Evolutionary conservation across 1,140 invertebrate genomes (phyloP).

Genomic region (Bombus pyrosoma): DNA sequence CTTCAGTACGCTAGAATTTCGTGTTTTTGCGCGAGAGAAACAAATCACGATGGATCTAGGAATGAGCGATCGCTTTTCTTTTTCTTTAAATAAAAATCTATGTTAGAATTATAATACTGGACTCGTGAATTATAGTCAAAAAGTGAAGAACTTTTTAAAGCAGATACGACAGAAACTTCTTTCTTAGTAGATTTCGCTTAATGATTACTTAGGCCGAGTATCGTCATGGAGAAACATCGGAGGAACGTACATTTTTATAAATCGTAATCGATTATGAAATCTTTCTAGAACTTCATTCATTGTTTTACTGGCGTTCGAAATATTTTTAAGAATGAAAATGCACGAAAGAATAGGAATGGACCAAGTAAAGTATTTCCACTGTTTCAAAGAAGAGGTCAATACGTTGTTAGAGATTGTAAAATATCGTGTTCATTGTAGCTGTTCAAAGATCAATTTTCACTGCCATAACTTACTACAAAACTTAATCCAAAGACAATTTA

Average conservation of each 20-base stretch:
- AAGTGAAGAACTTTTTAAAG: background rate
- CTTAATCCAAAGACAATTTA: background rate
- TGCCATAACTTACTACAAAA: background rate
- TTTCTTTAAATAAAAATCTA: background rate
- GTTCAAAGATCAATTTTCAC: background rate
- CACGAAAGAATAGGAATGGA: background rate
- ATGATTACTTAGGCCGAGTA: conserved; percentile 23
- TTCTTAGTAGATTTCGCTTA: background rate
- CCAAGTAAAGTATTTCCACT: background rate
- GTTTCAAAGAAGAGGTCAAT: background rate
- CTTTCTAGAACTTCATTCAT: background rate
- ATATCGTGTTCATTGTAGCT: background rate
- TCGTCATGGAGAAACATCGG: background rate
- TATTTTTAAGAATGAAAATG: background rate
- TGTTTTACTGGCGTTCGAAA: background rate
- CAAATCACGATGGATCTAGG: background rate
- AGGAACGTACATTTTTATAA: background rate
- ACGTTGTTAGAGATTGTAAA: background rate
- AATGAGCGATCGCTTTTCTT: conserved; percentile 22
- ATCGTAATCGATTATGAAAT: background rate
- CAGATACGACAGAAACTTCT: background rate
- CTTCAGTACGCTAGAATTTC: conserved; percentile 9
- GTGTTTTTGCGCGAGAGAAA: background rate
- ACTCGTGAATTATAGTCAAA: background rate
- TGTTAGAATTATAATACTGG: background rate